Conservation (phyloP, 2,113 vertebrate genomes). For the Eulemur macaco region DNA sequence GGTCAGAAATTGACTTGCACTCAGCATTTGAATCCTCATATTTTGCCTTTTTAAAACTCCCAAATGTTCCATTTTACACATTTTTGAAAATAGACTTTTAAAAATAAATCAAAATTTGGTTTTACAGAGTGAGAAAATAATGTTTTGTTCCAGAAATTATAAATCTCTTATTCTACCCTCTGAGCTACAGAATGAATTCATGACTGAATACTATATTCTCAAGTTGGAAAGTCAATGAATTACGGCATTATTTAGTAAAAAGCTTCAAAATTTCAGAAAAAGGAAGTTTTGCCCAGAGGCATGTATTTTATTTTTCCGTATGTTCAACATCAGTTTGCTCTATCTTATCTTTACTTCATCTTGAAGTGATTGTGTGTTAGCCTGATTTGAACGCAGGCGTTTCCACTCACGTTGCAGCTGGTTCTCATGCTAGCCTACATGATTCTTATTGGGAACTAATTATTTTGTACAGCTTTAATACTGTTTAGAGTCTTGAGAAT, state of each 20-base stretch:
- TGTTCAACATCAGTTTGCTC: neutral
- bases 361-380: neutral
- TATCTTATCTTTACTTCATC: neutral
- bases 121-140: neutral
- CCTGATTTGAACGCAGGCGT: constrained; percentile 21
- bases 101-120: neutral
- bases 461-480: constrained; percentile 76
- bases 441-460: constrained; percentile 72
- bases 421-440: constrained; percentile 28
- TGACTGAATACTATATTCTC: neutral
- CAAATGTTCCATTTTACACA: neutral
- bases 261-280: neutral
- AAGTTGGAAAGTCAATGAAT: neutral
- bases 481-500: constrained; percentile 45
- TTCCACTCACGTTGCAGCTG: constrained; percentile 56
- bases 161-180: neutral
- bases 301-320: neutral
- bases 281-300: neutral
- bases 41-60: neutral
- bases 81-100: neutral
- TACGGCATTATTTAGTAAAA: neutral
- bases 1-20: neutral
- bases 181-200: neutral
- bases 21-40: neutral
- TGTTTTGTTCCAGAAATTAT: neutral